These are phyloP conservation scores for Dinomys branickii DNA, from an alignment of 2,113 vertebrate genomes.

Conservation along the genomic window DNA sequence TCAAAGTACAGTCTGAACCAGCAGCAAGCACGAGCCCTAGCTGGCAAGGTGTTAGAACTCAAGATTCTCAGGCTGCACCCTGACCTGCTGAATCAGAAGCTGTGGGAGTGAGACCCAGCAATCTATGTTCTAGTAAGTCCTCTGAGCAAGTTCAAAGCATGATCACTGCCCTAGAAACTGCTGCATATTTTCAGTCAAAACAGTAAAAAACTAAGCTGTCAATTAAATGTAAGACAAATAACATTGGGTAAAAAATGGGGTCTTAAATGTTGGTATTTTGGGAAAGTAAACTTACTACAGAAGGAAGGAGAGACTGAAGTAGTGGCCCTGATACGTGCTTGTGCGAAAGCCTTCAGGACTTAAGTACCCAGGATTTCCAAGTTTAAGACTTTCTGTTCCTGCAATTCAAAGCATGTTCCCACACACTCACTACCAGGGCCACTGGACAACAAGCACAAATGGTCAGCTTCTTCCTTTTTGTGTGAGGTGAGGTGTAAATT, in stretches of 20 bases:
- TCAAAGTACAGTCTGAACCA: not conserved
- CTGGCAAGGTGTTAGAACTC: not conserved
- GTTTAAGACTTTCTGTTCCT: conserved; percentile 2
- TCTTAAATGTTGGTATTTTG: not conserved
- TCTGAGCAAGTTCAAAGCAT: not conserved
- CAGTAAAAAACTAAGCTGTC: not conserved
- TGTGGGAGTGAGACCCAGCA: not conserved
- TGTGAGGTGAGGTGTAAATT: not conserved
- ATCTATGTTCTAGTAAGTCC: not conserved
- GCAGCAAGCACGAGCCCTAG: not conserved
- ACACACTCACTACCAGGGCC: conserved; percentile 5
- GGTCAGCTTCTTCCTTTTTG: not conserved
- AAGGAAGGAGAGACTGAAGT: not conserved
- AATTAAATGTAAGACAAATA: conserved; percentile 3
- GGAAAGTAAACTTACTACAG: not conserved
- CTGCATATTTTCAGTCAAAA: not conserved
- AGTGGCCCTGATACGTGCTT: not conserved
- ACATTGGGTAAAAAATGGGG: not conserved
- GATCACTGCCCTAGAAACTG: not conserved
- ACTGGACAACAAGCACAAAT: conserved; percentile 9
- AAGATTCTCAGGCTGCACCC: not conserved
- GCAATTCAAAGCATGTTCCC: conserved; percentile 10
- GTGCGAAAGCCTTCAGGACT: not conserved
- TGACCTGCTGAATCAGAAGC: conserved; percentile 1
- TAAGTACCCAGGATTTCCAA: conserved; percentile 26